Conservation (phyloP, 2,113 vertebrate genomes). For the Gavialis gangeticus region DNA sequence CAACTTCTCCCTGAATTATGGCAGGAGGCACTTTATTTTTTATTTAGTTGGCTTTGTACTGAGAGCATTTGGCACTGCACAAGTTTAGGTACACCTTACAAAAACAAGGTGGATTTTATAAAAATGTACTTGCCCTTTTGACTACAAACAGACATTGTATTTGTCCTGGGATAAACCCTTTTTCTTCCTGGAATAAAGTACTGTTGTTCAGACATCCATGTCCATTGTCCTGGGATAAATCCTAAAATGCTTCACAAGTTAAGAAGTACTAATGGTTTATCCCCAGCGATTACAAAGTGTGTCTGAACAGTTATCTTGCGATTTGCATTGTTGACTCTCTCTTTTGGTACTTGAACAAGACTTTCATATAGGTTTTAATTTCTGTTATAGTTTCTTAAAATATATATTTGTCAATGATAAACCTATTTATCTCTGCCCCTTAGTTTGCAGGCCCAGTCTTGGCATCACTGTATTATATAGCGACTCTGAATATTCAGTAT, state of each 20-base stretch:
- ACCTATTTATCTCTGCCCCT: not conserved
- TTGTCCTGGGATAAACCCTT: too few species aligned
- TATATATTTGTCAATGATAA: not conserved
- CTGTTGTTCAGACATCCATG: too few species aligned
- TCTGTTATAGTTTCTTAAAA: too few species aligned
- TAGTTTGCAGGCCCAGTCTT: not conserved
- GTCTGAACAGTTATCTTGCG: too few species aligned
- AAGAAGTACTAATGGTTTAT: too few species aligned
- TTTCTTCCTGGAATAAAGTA: too few species aligned
- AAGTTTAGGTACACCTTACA: not conserved
- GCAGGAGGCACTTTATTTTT: not conserved
- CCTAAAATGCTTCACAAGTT: too few species aligned
- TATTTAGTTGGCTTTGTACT: not conserved
- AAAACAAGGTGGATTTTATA: not conserved
- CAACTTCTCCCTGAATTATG: not conserved
- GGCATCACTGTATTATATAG: not conserved
- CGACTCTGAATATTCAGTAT: not conserved
- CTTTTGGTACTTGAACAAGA: not conserved
- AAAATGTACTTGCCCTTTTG: not conserved
- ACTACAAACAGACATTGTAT: too few species aligned
- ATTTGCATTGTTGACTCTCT: not conserved
- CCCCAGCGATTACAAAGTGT: too few species aligned
- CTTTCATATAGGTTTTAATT: not conserved
- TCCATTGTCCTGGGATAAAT: too few species aligned
- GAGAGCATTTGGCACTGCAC: not conserved